Evolutionary conservation across 2,888 invertebrate genomes (phyloP).

Genomic region (Lochmaea crataegi): DNA sequence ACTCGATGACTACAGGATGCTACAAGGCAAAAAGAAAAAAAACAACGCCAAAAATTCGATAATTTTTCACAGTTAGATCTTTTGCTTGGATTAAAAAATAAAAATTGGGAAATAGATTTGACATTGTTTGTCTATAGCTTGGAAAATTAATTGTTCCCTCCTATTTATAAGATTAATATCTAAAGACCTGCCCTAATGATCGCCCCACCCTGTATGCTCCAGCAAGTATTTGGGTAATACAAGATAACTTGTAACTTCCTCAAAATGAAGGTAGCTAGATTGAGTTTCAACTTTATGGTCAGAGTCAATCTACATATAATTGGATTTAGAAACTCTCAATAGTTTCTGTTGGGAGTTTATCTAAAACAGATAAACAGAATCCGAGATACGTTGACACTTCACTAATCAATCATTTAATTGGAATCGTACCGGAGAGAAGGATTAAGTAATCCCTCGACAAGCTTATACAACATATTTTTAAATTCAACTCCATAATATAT

Average conservation of each 20-base stretch:
- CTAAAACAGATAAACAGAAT: slow-evolving; percentile 18
- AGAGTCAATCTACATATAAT: slow-evolving; percentile 32
- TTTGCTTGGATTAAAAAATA: neutral
- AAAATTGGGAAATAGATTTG: too few species aligned
- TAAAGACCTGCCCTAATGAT: neutral
- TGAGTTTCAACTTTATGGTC: slow-evolving; percentile 40
- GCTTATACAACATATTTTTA: neutral
- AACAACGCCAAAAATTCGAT: neutral
- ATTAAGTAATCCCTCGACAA: neutral
- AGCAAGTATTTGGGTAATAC: slow-evolving; percentile 39
- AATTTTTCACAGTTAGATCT: neutral
- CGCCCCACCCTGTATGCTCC: slow-evolving; percentile 26
- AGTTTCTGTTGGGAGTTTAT: slow-evolving; percentile 16
- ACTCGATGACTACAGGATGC: slow-evolving; percentile 34
- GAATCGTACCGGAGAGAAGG: neutral
- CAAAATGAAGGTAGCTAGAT: slow-evolving; percentile 33
- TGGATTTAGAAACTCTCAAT: slow-evolving; percentile 26
- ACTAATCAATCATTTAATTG: slow-evolving; percentile 8
- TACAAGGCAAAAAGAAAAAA: neutral
- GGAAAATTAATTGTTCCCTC: too few species aligned
- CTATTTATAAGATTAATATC: neutral
- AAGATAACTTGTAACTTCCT: slow-evolving; percentile 32
- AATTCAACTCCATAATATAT: neutral
- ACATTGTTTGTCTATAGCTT: too few species aligned
- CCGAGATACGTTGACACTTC: slow-evolving; percentile 3